Conservation (phyloP, 1,140 invertebrate genomes). For the Procambarus clarkii region DNA sequence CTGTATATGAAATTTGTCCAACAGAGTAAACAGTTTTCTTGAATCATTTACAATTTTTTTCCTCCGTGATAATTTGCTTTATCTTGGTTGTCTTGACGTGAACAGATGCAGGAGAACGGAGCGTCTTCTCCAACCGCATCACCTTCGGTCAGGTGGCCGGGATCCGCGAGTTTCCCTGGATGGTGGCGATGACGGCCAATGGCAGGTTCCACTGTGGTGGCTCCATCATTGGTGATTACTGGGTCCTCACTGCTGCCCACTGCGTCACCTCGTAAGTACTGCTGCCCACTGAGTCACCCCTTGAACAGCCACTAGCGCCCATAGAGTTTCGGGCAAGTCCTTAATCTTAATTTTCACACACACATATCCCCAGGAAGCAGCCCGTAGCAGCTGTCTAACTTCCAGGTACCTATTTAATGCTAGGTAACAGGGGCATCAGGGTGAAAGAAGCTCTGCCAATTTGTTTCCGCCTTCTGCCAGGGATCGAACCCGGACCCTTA, state of each 20-base stretch:
- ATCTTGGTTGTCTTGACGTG: too few relatives aligned
- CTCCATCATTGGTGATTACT: constrained; percentile 78
- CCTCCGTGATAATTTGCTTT: not conserved
- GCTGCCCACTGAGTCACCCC: too few relatives aligned
- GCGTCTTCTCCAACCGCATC: constrained; percentile 45
- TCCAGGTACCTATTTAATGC: too few relatives aligned
- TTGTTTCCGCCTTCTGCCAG: too few relatives aligned
- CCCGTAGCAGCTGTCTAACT: too few relatives aligned
- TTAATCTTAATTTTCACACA: too few relatives aligned
- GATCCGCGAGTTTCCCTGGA: constrained; percentile 76
- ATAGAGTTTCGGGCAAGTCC: too few relatives aligned
- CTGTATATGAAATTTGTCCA: not conserved
- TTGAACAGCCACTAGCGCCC: too few relatives aligned
- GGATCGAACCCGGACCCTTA: too few relatives aligned
- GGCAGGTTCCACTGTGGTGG: constrained; percentile 80
- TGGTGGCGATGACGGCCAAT: constrained; percentile 75
- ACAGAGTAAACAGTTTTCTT: not conserved
- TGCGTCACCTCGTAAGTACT: constrained; percentile 78
- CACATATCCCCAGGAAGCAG: too few relatives aligned
- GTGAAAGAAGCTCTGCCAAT: too few relatives aligned
- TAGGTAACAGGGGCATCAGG: too few relatives aligned
- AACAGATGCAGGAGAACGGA: constrained; percentile 50
- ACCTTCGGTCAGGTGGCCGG: constrained; percentile 74
- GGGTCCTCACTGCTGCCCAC: constrained; percentile 81
- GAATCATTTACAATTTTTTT: not conserved